These are phyloP conservation scores for Drosophila sp. DNA, from an alignment of 1,140 invertebrate genomes.

Conservation along the genomic window DNA sequence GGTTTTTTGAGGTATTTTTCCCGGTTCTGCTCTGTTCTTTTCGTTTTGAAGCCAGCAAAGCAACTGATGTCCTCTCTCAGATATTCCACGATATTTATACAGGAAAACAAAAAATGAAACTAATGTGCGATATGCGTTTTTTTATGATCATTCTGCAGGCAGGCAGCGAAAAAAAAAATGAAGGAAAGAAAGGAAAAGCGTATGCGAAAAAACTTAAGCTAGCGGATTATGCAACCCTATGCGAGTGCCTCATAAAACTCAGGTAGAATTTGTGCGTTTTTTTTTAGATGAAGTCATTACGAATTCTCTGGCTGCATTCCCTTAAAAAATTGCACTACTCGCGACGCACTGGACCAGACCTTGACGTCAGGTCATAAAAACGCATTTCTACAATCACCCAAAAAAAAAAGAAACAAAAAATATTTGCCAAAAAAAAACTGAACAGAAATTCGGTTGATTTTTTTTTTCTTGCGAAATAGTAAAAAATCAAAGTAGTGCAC, in stretches of 20 bases:
- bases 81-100: slow-evolving; percentile 54
- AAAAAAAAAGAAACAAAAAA: slow-evolving; percentile 19
- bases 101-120: slow-evolving; percentile 11
- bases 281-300: slow-evolving; percentile 70
- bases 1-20: neutral
- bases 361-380: slow-evolving; percentile 73
- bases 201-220: slow-evolving; percentile 74
- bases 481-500: slow-evolving; percentile 81
- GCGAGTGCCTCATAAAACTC: slow-evolving; percentile 56
- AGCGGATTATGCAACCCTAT: slow-evolving; percentile 80
- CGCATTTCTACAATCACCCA: slow-evolving; percentile 43
- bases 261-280: slow-evolving; percentile 51
- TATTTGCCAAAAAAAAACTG: slow-evolving; percentile 55
- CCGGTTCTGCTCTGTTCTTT: slow-evolving; percentile 36
- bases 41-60: slow-evolving; percentile 53
- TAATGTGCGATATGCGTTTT: slow-evolving; percentile 42
- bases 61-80: slow-evolving; percentile 53
- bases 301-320: slow-evolving; percentile 36
- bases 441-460: slow-evolving; percentile 22
- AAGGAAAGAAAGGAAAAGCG: slow-evolving; percentile 41
- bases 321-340: slow-evolving; percentile 64
- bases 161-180: slow-evolving; percentile 35
- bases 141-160: slow-evolving; percentile 54
- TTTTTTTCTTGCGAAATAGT: slow-evolving; percentile 70
- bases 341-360: slow-evolving; percentile 47